Conservation (phyloP, 2,888 invertebrate genomes). For the Pterobdella sp. region DNA sequence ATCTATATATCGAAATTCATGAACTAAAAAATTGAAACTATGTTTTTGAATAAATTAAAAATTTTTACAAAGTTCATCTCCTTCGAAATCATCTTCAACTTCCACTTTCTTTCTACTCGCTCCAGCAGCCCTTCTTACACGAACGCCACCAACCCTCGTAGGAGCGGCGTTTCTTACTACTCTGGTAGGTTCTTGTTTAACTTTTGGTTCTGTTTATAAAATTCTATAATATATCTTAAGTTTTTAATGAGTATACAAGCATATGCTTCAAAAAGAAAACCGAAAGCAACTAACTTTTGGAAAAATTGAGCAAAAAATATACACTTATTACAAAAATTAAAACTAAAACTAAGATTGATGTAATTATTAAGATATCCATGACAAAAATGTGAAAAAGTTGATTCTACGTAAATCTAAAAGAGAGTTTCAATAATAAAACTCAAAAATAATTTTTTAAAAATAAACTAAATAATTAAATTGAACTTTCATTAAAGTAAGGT, state of each 20-base stretch:
- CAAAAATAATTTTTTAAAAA: no score
- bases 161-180: background rate
- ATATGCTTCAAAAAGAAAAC: no score
- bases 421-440: no score
- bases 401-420: no score
- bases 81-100: background rate
- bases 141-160: conserved; percentile 3
- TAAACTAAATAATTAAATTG: no score
- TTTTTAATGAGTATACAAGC: no score
- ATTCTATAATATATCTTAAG: no score
- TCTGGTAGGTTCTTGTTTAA: background rate
- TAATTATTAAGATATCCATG: background rate
- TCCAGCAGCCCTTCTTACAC: background rate
- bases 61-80: background rate
- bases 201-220: background rate
- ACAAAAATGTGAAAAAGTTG: background rate
- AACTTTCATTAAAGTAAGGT: no score
- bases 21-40: background rate
- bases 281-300: background rate
- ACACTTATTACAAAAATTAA: background rate
- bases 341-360: background rate
- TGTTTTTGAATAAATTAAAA: background rate
- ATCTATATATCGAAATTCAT: background rate
- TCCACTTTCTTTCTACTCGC: background rate
- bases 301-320: background rate